Percentiles rank a stretch among this genome's conserved stretches.
Conservation (phyloP, 2,888 invertebrate species). For the Drosophila antonietae region DNA sequence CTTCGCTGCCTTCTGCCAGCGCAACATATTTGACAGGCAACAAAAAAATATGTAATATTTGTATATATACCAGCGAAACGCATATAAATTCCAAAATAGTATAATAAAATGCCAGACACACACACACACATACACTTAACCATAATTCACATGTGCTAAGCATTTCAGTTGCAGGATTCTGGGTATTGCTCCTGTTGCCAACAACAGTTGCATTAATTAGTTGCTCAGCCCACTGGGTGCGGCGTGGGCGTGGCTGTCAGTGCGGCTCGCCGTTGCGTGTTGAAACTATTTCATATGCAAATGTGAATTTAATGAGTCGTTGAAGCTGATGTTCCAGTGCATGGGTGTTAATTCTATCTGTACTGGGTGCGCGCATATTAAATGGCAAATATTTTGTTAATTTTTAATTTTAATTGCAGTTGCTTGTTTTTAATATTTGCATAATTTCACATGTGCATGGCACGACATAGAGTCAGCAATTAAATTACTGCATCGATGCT, state of each 20-base stretch:
- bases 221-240: conserved; percentile 33
- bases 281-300: conserved; percentile 76
- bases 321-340: conserved; percentile 43
- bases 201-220: conserved; percentile 71
- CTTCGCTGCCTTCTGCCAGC: conserved; percentile 29
- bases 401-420: conserved; percentile 78
- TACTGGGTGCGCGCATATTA: conserved; percentile 20
- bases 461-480: conserved; percentile 43
- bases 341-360: conserved; percentile 42
- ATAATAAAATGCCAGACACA: conserved; percentile 51
- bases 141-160: conserved; percentile 20
- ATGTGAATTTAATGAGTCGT: conserved; percentile 78
- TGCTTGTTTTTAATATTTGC: conserved; percentile 70
- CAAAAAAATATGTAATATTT: conserved; percentile 36
- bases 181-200: conserved; percentile 38
- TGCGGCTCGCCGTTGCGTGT: conserved; percentile 45
- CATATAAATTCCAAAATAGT: conserved; percentile 51
- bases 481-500: conserved; percentile 46
- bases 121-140: conserved; percentile 10
- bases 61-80: conserved; percentile 51
- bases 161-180: conserved; percentile 50
- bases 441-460: conserved; percentile 58
- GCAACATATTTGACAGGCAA: conserved; percentile 52
- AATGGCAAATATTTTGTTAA: conserved; percentile 70
- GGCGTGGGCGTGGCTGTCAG: conserved; percentile 3